Evolutionary conservation across 2,113 vertebrate species (phyloP).

Genomic region (Lagopus leucura): DNA sequence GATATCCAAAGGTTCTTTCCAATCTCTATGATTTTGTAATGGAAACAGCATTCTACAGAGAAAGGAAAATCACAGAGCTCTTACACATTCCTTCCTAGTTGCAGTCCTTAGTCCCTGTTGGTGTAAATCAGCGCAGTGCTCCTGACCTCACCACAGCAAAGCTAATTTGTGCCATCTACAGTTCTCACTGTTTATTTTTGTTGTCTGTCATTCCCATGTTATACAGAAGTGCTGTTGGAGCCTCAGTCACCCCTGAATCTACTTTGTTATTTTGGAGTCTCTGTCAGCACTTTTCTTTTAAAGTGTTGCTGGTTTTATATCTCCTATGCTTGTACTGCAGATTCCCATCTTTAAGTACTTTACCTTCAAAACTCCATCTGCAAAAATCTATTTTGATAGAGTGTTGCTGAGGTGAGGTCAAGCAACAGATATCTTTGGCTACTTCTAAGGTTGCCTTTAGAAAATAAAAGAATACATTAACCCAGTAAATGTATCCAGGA

Average conservation of each 20-base stretch:
- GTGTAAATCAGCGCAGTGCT: not conserved
- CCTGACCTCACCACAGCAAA: not conserved
- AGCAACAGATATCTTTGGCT: not conserved
- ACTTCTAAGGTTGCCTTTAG: not conserved
- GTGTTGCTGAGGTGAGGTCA: not conserved
- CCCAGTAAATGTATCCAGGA: not conserved
- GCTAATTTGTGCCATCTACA: not conserved
- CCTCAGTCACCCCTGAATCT: not conserved
- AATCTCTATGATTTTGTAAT: not conserved
- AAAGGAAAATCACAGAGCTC: not conserved
- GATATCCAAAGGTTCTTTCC: too few species aligned
- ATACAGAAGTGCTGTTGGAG: rapidly evolving
- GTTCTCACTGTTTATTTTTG: not conserved
- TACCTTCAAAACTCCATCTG: not conserved
- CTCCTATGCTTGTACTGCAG: not conserved
- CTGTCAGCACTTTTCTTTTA: not conserved
- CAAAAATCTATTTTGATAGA: not conserved
- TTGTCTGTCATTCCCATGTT: not conserved
- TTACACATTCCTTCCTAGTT: not conserved
- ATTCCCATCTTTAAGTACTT: not conserved
- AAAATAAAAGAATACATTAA: not conserved
- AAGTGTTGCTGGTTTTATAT: not conserved
- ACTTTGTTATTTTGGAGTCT: not conserved
- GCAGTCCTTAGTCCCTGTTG: not conserved
- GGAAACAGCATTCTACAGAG: constrained; percentile 28